Evolutionary conservation across 2,888 invertebrate species (phyloP).

Genomic region (Artemia sp.): DNA sequence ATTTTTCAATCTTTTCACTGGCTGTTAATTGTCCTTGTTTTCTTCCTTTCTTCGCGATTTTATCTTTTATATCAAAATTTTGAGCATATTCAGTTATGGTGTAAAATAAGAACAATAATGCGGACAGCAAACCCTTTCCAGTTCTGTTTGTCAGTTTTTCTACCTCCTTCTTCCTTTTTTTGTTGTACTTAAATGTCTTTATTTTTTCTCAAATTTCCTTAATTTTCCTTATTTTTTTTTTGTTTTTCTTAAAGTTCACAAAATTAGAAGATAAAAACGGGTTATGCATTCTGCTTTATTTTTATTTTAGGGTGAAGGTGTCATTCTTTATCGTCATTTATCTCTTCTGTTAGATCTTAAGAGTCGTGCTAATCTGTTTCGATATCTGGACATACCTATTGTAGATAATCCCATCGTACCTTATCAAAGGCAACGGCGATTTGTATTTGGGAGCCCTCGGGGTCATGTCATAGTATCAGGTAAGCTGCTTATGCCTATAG

Average conservation of each 20-base stretch:
- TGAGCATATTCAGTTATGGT: too few relatives aligned
- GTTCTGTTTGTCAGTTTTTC: too few relatives aligned
- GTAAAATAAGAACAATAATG: too few relatives aligned
- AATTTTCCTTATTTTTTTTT: not conserved
- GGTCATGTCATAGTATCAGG: constrained; percentile 37
- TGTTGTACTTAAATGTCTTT: not conserved
- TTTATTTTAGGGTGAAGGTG: constrained; percentile 35
- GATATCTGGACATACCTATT: constrained; percentile 38
- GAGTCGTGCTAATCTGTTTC: constrained; percentile 35
- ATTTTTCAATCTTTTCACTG: too few relatives aligned
- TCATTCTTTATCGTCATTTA: constrained; percentile 38
- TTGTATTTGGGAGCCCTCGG: constrained; percentile 38
- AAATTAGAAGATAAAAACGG: constrained; percentile 14
- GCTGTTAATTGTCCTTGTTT: too few relatives aligned
- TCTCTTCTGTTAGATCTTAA: constrained; percentile 39
- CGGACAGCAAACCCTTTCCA: too few relatives aligned
- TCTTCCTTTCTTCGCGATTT: too few relatives aligned
- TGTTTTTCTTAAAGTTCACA: constrained; percentile 15
- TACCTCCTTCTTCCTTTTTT: too few relatives aligned
- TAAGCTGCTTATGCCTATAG: constrained; percentile 27
- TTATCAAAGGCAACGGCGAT: constrained; percentile 36
- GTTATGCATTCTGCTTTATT: not conserved
- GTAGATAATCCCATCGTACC: constrained; percentile 39
- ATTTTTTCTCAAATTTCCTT: not conserved
- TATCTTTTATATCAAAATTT: too few relatives aligned